Percentiles rank a stretch among this genome's conserved stretches.
phyloP scores from a whole-genome alignment of 2,113 vertebrate genomes.

The Pterocles orientalis region DNA sequence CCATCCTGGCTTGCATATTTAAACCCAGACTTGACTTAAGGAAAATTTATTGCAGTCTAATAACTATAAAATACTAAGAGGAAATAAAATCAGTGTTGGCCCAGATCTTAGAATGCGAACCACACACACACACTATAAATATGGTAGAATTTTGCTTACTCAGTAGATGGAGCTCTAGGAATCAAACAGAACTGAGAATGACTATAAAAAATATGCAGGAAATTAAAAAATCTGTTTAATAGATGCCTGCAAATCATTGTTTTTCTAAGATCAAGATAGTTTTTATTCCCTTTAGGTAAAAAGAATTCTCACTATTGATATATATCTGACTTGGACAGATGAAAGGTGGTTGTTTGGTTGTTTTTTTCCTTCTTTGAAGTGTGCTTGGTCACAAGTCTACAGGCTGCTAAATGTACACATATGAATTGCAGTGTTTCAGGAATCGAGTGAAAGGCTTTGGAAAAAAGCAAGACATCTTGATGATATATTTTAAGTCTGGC shows the following conservation, averaged over 20 bases:
- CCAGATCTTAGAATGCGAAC: slow-evolving; percentile 60
- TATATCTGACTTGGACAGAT: neutral
- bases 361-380: neutral
- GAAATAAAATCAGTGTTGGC: slow-evolving; percentile 72
- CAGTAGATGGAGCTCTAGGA: slow-evolving; percentile 54
- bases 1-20: slow-evolving; percentile 68
- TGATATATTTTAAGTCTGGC: neutral
- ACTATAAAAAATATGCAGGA: neutral
- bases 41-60: slow-evolving; percentile 64
- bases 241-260: slow-evolving; percentile 49
- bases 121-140: slow-evolving; percentile 52
- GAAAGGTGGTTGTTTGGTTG: neutral
- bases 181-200: neutral
- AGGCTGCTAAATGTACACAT: neutral
- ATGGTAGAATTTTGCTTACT: slow-evolving; percentile 60
- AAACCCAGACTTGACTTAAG: slow-evolving; percentile 64
- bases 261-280: slow-evolving; percentile 61
- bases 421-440: neutral
- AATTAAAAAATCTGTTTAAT: slow-evolving; percentile 51
- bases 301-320: slow-evolving; percentile 17
- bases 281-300: slow-evolving; percentile 12
- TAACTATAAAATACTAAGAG: slow-evolving; percentile 72
- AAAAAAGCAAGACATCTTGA: rapidly evolving
- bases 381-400: neutral
- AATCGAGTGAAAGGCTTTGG: neutral